Evolutionary conservation across 1,140 invertebrate genomes (phyloP).

Genomic region (Lepidurus arcticus): DNA sequence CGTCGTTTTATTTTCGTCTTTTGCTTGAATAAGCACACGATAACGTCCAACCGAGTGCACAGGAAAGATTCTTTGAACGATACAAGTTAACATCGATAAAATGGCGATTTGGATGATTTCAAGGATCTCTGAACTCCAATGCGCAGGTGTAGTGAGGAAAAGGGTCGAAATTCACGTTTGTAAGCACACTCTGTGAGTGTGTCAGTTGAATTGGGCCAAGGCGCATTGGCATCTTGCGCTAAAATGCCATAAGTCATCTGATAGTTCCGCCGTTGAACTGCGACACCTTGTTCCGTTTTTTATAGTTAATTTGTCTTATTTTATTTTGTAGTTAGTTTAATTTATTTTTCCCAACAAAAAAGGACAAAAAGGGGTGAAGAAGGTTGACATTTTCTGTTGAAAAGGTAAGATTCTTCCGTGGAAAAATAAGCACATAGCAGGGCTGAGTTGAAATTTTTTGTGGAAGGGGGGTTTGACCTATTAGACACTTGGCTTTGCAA

Average conservation of each 20-base stretch:
- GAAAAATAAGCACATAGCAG: not conserved
- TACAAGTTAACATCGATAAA: no score
- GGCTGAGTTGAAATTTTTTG: not conserved
- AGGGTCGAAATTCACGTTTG: not conserved
- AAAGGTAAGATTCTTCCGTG: not conserved
- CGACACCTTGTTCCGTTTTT: no score
- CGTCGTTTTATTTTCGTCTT: not conserved
- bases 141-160: not conserved
- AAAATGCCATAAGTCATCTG: not conserved
- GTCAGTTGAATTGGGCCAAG: not conserved
- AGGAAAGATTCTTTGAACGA: not conserved
- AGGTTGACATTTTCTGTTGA: not conserved
- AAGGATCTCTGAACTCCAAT: no score
- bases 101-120: no score
- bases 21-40: conserved; percentile 2
- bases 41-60: conserved; percentile 12
- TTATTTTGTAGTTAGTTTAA: no score
- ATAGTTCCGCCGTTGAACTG: not conserved
- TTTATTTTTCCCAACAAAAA: no score
- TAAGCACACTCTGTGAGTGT: not conserved
- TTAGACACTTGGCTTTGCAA: not conserved
- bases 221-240: not conserved
- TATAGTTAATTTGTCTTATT: no score
- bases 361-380: no score
- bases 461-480: not conserved